These are phyloP conservation scores for Drosophila elegans DNA, from an alignment of 1,140 invertebrate species.

Conservation along the genomic window DNA sequence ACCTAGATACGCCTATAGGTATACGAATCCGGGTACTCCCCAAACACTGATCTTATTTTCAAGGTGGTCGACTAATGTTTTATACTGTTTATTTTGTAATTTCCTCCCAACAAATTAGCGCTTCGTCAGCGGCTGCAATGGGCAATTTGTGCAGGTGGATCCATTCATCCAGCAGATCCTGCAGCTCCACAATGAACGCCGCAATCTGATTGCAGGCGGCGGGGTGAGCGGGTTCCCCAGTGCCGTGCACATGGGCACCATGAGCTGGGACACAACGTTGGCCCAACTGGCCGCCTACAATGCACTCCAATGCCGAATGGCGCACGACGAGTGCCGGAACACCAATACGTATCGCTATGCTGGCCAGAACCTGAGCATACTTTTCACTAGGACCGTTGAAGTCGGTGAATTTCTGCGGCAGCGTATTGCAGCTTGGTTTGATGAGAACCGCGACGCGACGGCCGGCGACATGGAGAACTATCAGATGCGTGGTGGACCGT, in stretches of 20 bases:
- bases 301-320: constrained; percentile 68
- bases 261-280: constrained; percentile 59
- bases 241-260: constrained; percentile 67
- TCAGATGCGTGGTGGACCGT: constrained; percentile 58
- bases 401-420: constrained; percentile 46
- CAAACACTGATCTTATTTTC: too few species aligned
- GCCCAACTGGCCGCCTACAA: constrained; percentile 69
- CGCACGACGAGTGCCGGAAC: constrained; percentile 74
- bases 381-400: constrained; percentile 49
- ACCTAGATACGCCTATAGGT: too few species aligned
- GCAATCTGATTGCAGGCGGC: constrained; percentile 62
- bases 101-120: constrained; percentile 15
- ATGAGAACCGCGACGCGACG: constrained; percentile 59
- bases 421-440: constrained; percentile 59
- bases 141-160: constrained; percentile 60
- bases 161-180: constrained; percentile 50
- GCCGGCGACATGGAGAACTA: constrained; percentile 64
- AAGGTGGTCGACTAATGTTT: too few species aligned
- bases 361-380: constrained; percentile 69
- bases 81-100: background rate
- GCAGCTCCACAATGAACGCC: constrained; percentile 62
- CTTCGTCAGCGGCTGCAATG: constrained; percentile 60
- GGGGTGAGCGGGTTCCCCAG: constrained; percentile 58
- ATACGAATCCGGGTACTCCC: too few species aligned
- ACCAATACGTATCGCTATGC: constrained; percentile 67